Percentiles rank a stretch among this genome's conserved stretches.
Evolutionary conservation across 2,888 invertebrate genomes (phyloP).

Genomic region (Tipula lateralis): DNA sequence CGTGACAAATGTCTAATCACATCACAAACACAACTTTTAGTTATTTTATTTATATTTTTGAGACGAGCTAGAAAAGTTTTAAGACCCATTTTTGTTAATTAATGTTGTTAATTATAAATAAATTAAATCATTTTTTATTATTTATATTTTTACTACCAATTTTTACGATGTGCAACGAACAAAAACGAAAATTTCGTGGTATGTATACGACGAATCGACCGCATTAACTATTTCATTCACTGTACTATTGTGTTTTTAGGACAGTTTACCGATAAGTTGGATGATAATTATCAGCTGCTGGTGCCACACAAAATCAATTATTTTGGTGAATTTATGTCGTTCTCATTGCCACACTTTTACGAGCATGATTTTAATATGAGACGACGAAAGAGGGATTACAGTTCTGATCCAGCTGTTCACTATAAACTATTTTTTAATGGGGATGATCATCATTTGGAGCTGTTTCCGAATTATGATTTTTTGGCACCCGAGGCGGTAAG

Average conservation of each 20-base stretch:
- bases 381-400: slow-evolving; percentile 32
- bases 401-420: slow-evolving; percentile 40
- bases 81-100: not conserved
- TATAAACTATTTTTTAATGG: slow-evolving; percentile 44
- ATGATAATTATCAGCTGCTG: slow-evolving; percentile 48
- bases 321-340: slow-evolving; percentile 50
- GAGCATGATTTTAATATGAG: slow-evolving; percentile 39
- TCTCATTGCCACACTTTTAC: slow-evolving; percentile 50
- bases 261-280: slow-evolving; percentile 51
- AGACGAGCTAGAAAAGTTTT: not conserved
- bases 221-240: not conserved
- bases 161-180: not conserved
- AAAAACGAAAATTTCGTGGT: not conserved
- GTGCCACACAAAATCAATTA: slow-evolving; percentile 49
- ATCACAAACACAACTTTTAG: not conserved
- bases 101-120: not conserved
- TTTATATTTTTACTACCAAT: not conserved
- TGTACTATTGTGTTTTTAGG: slow-evolving; percentile 40
- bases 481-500: slow-evolving; percentile 46
- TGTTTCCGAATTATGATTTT: slow-evolving; percentile 53
- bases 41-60: slow-evolving; percentile 24
- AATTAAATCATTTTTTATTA: not conserved
- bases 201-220: not conserved
- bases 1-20: not conserved
- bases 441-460: slow-evolving; percentile 48